phyloP scores from a whole-genome alignment of 2,113 vertebrate genomes.

The Scophthalmus maximus region DNA sequence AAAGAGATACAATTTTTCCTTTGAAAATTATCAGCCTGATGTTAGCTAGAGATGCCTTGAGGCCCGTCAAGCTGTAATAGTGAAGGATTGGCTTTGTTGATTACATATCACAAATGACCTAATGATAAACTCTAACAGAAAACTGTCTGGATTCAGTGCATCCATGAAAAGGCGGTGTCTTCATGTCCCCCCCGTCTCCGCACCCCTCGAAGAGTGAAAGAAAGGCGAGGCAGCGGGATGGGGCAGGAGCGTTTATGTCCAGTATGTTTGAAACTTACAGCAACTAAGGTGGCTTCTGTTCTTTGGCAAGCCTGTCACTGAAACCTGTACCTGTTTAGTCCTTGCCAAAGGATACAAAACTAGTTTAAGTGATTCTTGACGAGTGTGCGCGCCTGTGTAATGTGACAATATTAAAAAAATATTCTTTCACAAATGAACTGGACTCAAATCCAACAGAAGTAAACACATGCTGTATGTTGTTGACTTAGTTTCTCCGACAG shows the following conservation, averaged over 20 bases:
- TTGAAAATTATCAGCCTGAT: too few species aligned
- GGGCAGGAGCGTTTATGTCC: not conserved
- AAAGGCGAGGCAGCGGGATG: not conserved
- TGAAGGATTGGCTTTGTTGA: too few species aligned
- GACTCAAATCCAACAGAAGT: not conserved
- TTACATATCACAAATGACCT: not conserved
- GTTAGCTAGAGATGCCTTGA: too few species aligned
- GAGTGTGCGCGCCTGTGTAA: too few species aligned
- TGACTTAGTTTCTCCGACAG: not conserved
- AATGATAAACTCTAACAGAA: not conserved
- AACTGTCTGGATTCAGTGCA: too few species aligned
- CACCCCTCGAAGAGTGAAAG: not conserved
- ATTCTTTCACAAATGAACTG: not conserved
- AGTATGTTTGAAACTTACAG: not conserved
- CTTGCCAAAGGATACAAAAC: not conserved
- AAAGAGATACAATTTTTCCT: too few species aligned
- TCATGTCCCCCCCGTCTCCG: too few species aligned
- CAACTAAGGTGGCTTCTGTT: not conserved
- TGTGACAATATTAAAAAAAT: too few species aligned
- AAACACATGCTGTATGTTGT: not conserved
- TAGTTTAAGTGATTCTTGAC: not conserved
- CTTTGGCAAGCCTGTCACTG: not conserved
- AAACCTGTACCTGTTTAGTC: not conserved
- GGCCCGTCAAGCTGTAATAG: too few species aligned
- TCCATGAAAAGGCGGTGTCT: conserved; percentile 1